Evolutionary conservation across 2,888 invertebrate genomes (phyloP).

Genomic region (Dermolepida albohirtum): DNA sequence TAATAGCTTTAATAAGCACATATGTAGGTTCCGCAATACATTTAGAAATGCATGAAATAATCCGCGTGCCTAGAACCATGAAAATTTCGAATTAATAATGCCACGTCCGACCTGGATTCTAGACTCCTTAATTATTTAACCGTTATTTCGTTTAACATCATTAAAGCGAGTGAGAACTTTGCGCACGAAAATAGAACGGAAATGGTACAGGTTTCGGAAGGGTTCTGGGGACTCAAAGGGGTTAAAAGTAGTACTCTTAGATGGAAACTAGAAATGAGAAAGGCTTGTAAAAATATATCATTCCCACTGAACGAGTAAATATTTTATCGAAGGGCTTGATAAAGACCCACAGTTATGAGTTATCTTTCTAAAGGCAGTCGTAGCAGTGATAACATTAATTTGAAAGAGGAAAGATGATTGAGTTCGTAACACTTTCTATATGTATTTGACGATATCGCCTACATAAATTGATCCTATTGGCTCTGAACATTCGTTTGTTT

Average conservation of each 20-base stretch:
- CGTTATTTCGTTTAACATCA: constrained; percentile 27
- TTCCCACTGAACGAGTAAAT: constrained; percentile 21
- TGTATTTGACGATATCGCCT: not conserved
- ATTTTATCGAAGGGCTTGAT: constrained; percentile 27
- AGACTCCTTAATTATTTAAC: constrained; percentile 24
- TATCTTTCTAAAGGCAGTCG: not conserved
- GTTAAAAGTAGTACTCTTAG: not conserved
- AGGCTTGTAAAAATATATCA: constrained; percentile 20
- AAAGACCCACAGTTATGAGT: not conserved
- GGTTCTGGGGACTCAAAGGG: too few relatives aligned
- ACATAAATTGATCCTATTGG: constrained; percentile 21
- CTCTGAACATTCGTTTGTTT: constrained; percentile 6
- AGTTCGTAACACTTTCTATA: constrained; percentile 16
- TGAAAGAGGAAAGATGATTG: constrained; percentile 20
- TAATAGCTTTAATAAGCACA: too few relatives aligned
- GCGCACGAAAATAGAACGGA: constrained; percentile 10
- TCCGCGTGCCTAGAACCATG: constrained; percentile 5
- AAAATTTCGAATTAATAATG: constrained; percentile 10
- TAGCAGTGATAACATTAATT: constrained; percentile 27
- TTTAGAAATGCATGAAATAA: not conserved
- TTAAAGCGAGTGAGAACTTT: constrained; percentile 14
- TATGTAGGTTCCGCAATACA: too few relatives aligned
- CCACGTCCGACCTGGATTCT: constrained; percentile 9
- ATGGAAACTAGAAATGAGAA: constrained; percentile 13
- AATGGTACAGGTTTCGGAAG: too few relatives aligned